Evolutionary conservation across 2,113 vertebrate genomes (phyloP).

Genomic region (Larimichthys crocea): DNA sequence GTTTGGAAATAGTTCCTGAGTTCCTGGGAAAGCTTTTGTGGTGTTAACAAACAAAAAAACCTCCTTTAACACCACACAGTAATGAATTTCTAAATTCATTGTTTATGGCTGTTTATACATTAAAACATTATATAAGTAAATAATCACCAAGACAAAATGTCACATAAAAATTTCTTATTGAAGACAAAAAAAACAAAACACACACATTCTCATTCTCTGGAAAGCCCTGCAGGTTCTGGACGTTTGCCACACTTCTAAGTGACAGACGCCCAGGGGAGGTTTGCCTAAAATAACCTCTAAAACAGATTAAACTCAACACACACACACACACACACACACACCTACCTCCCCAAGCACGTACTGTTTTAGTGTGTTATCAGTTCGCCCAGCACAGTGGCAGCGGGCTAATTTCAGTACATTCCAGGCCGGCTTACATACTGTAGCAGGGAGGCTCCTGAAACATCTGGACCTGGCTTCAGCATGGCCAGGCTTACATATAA

Average conservation of each 20-base stretch:
- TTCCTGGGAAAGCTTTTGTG: background rate
- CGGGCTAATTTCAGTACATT: slow-evolving; percentile 50
- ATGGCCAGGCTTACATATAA: background rate
- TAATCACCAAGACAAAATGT: background rate
- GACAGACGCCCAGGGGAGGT: slow-evolving; percentile 11
- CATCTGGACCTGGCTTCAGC: slow-evolving; percentile 51
- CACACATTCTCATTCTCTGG: background rate
- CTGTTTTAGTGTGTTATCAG: slow-evolving; percentile 39
- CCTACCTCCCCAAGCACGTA: background rate
- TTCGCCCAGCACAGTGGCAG: slow-evolving; percentile 4
- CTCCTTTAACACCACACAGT: background rate
- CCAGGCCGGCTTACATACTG: slow-evolving; percentile 17
- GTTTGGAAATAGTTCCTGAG: background rate
- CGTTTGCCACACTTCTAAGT: slow-evolving; percentile 17
- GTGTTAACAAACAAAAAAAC: background rate
- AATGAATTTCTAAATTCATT: background rate
- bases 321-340: background rate
- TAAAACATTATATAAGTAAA: background rate
- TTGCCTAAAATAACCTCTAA: slow-evolving; percentile 37
- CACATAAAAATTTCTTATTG: background rate
- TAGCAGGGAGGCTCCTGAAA: slow-evolving; percentile 34
- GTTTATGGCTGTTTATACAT: too few relatives aligned
- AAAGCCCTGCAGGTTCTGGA: slow-evolving; percentile 14
- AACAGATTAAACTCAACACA: slow-evolving; percentile 18
- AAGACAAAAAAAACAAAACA: background rate